A percentile compares a stretch with the other conserved stretches of the same genome.
Conservation (phyloP, 2,113 vertebrate genomes). For the Caloenas nicobarica region DNA sequence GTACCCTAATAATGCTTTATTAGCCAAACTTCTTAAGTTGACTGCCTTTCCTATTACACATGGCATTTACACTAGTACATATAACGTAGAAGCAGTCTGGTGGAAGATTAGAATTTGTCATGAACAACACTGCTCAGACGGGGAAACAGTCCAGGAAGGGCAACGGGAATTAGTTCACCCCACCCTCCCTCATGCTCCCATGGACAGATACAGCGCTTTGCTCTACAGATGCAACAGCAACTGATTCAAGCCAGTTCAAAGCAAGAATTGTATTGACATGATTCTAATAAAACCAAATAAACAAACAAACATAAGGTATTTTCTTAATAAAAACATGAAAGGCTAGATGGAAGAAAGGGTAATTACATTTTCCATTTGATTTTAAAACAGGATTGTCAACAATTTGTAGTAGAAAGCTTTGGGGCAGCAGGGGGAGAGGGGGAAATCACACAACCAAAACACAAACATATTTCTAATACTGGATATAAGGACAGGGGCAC, state of each 20-base stretch:
- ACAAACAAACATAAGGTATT: background rate
- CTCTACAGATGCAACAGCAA: background rate
- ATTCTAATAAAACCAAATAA: background rate
- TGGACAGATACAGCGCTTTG: background rate
- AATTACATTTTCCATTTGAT: background rate
- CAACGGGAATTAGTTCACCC: background rate
- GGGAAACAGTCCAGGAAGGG: background rate
- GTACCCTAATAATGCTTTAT: background rate
- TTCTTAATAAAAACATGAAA: background rate
- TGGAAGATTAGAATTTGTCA: background rate
- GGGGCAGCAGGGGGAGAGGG: background rate
- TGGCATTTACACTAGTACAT: background rate
- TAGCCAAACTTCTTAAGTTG: background rate
- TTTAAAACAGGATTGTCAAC: background rate
- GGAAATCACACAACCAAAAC: background rate
- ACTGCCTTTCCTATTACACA: rapidly evolving
- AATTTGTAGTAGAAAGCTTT: background rate
- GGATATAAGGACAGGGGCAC: background rate
- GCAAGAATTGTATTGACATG: background rate
- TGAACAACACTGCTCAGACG: background rate
- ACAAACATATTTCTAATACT: background rate
- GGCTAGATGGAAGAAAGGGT: background rate
- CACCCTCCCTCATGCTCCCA: background rate
- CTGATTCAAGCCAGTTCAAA: background rate
- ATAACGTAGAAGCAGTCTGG: background rate